A percentile compares a stretch with the other conserved stretches of the same genome.
These are phyloP conservation scores for Bembecia ichneumoniformis DNA, from an alignment of 2,888 invertebrate species.

Conservation along the genomic window DNA sequence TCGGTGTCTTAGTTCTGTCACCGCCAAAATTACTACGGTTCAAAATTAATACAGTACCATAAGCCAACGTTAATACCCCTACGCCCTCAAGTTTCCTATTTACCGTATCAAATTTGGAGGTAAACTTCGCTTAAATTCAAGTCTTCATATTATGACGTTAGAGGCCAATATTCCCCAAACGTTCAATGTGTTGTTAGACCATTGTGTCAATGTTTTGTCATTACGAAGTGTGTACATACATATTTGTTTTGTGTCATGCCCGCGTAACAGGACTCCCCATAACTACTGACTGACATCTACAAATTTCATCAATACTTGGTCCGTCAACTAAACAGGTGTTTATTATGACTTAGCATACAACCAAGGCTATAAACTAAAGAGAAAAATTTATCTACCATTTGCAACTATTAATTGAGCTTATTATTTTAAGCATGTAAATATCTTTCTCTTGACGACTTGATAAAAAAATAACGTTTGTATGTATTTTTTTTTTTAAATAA, in stretches of 20 bases:
- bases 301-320: conserved; percentile 35
- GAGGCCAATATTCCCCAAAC: conserved; percentile 14
- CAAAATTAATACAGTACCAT: conserved; percentile 73
- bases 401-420: no score
- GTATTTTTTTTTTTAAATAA: no score
- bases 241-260: conserved; percentile 64
- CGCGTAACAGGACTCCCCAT: conserved; percentile 60
- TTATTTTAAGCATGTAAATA: no score
- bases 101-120: conserved; percentile 60
- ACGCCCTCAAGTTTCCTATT: conserved; percentile 51
- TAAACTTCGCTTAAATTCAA: conserved; percentile 16
- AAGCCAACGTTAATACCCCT: conserved; percentile 65
- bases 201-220: conserved; percentile 39
- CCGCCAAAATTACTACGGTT: conserved; percentile 71
- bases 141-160: conserved; percentile 18
- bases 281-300: conserved; percentile 60
- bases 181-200: conserved; percentile 23
- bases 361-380: no score
- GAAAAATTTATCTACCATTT: no score
- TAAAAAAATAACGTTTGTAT: no score
- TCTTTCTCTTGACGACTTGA: no score
- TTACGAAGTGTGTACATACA: conserved; percentile 69
- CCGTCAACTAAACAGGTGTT: background rate
- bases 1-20: conserved; percentile 72
- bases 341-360: no score